These are phyloP conservation scores for Polydrusus cervinus DNA, from an alignment of 2,888 invertebrate species.

Conservation along the genomic window DNA sequence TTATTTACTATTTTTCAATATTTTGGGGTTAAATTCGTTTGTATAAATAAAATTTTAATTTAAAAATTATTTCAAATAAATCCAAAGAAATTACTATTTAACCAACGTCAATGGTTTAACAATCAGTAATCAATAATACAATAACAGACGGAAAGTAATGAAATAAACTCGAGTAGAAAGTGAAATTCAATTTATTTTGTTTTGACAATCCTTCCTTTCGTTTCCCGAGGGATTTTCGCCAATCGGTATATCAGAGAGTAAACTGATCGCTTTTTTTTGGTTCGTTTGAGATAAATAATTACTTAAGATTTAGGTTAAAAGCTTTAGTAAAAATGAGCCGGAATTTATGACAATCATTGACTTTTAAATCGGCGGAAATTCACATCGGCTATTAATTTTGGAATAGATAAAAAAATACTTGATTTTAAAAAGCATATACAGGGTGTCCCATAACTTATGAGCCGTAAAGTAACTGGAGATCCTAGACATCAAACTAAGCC, in stretches of 20 bases:
- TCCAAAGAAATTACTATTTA: no score
- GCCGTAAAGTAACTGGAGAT: no score
- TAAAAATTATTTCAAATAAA: no score
- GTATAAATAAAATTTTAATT: no score
- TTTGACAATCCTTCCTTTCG: conserved; percentile 18
- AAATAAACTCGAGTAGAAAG: conserved; percentile 10
- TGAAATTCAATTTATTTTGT: conserved; percentile 11
- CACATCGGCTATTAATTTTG: no score
- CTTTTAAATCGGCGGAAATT: neutral
- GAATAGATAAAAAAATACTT: no score
- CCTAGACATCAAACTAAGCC: no score
- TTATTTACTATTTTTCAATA: no score
- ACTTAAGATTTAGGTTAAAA: conserved; percentile 9
- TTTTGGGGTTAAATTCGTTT: no score
- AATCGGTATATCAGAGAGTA: conserved; percentile 15
- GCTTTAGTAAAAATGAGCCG: neutral
- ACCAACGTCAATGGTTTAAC: no score
- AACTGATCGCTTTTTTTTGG: conserved; percentile 4
- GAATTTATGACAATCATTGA: neutral
- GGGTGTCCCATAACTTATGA: no score
- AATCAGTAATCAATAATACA: neutral
- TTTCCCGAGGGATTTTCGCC: neutral
- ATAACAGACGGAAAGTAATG: conserved; percentile 9
- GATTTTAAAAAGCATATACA: no score
- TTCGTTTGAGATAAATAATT: conserved; percentile 8